phyloP scores from a whole-genome alignment of 1,140 invertebrate genomes.

The Drosophila busckii region DNA sequence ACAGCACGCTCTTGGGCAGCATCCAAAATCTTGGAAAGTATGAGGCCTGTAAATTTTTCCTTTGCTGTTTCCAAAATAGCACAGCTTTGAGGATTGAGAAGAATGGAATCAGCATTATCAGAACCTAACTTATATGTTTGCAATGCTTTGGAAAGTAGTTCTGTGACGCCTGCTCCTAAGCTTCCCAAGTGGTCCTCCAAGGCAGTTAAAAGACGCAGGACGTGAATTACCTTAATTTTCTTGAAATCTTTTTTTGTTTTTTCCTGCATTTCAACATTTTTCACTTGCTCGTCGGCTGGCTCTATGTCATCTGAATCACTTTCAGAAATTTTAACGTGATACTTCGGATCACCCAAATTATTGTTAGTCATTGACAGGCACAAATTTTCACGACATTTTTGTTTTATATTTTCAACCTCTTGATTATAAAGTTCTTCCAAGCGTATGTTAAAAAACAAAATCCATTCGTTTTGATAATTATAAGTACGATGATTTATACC shows the following conservation, averaged over 20 bases:
- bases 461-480: slow-evolving; percentile 92
- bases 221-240: slow-evolving; percentile 80
- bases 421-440: slow-evolving; percentile 87
- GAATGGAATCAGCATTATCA: slow-evolving; percentile 18
- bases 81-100: slow-evolving; percentile 54
- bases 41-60: slow-evolving; percentile 65
- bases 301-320: background rate
- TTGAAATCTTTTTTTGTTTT: background rate
- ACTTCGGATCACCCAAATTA: slow-evolving; percentile 42
- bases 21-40: slow-evolving; percentile 60
- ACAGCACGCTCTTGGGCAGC: slow-evolving; percentile 46
- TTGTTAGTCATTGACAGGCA: slow-evolving; percentile 59
- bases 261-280: background rate
- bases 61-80: slow-evolving; percentile 56
- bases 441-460: slow-evolving; percentile 87
- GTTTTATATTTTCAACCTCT: slow-evolving; percentile 58
- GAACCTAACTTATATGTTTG: slow-evolving; percentile 82
- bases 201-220: slow-evolving; percentile 86
- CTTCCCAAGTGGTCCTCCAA: slow-evolving; percentile 89
- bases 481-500: slow-evolving; percentile 87
- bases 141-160: slow-evolving; percentile 85
- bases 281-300: background rate
- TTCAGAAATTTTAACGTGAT: slow-evolving; percentile 43
- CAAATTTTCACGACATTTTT: slow-evolving; percentile 72
- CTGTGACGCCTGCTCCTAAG: slow-evolving; percentile 86